Evolutionary conservation across 2,888 invertebrate genomes (phyloP), one percentile per base, ranked within the genome.

Genomic region (Neoscelio sp.): DNA sequence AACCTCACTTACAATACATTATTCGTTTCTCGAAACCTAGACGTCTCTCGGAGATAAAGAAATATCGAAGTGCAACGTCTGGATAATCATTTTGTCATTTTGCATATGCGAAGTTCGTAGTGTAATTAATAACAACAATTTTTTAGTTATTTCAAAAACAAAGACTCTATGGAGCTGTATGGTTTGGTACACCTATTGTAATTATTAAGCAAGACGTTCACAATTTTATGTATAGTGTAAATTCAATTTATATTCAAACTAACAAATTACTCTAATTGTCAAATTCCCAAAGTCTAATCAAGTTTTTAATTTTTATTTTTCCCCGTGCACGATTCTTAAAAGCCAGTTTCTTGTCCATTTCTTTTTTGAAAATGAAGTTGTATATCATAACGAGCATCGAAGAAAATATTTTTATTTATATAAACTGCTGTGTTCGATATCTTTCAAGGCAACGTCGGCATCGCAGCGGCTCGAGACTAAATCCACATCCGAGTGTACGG

Each of bases 401-500:
- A 52, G 52, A 50, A 52, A 15, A 68, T 54, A 48, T 44, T 40
- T 75, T 64, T 62, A 68, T 70, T 64, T 54, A 33, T 62, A 76
- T 76, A 76, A 68, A 52, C 70, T 71, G 8, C 35, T 13, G 30
- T 50, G 74, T 64, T 74, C 67, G 70, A 74, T 79, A 70, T 74
- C 50, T 75, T 52, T 38, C 73, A 28, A 65, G 30, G 65, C 46
- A 77, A 58, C 56, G 38, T 73, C 71, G 83, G 84, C 86, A 87
- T 88, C 85, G 84, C 85, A 85, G 85, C 86, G 84, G 82, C 88
- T 87, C 84, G 83, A 86, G 86, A 88, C 89, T 89, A 90, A 90
- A 90, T 90, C 89, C 89, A 90, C 90, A 90, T 89, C 87, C 85
- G 88, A 90, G 89, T 89, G 88, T 88, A 89, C 88, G 74, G 67